Evolutionary conservation across 2,113 vertebrate genomes (phyloP), one percentile per base, ranked within the genome.

Genomic region (Archilochus colubris): DNA sequence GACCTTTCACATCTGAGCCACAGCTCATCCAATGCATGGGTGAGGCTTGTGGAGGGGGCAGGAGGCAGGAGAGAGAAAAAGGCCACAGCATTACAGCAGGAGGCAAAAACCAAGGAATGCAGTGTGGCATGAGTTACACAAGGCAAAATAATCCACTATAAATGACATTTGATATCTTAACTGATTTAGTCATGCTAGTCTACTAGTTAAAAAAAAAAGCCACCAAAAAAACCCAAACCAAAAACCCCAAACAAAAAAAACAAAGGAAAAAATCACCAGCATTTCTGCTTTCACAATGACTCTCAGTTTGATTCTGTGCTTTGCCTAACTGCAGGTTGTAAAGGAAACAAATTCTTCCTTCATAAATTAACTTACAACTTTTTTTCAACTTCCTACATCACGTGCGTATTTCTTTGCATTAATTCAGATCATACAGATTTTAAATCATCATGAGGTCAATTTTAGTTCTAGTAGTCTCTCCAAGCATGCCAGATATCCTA

Each of bases 71-170:
- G 30, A 75, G 33, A 74, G 24, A 19, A 33, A 66, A 58, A 67
- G 38, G 14, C 68, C 68, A 46, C 43, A 82, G 30, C 30, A 51
- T 31, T 46, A 23, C 27, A 51, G 5, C 2, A 20, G 12, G 30
- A 50, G 58, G 43, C 18, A 22, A 85, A 88, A 54, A 4, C 36
- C 14, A 58, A 68, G 31, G 28, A 91, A 82, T 6, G 22, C 31
- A 76, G 40, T 3, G 8, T 7, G 8, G 33, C 25, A 59, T 0
- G 0, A 90, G 22, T 63, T 5, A 68, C 2, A 9, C 3, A 58
- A 30, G 16, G 59, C 82, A 74, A 53, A 82, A 78, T 23, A 68
- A 86, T 21, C 30, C 19, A 38, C n/a, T 68, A 6, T 6, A 88
- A 76, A 10, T 67, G 63, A 12, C 61, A 73, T n/a, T 33, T 70